These are phyloP conservation scores for Microchirus variegatus DNA, from an alignment of 2,797 vertebrate genomes.

Conservation along the genomic window DNA sequence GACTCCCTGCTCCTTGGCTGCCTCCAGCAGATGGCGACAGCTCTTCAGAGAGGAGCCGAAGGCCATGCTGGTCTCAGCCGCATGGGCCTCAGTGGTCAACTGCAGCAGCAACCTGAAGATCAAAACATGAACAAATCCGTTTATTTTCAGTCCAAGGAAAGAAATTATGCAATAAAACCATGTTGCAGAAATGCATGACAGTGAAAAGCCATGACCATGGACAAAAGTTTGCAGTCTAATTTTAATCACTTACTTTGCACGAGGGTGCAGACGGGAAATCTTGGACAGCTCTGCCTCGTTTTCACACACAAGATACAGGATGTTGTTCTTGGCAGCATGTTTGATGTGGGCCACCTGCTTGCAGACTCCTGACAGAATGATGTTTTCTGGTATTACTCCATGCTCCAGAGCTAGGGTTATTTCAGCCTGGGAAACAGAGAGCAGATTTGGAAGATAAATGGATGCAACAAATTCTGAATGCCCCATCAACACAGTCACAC, in stretches of 20 bases:
- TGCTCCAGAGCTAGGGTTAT: conserved; percentile 90
- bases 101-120: conserved; percentile 91
- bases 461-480: not conserved
- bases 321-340: conserved; percentile 91
- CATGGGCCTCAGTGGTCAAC: conserved; percentile 92
- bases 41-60: conserved; percentile 96
- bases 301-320: conserved; percentile 93
- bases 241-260: conserved; percentile 87
- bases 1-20: conserved; percentile 90
- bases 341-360: conserved; percentile 97
- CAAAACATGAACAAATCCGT: not conserved
- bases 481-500: no score
- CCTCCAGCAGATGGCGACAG: conserved; percentile 94
- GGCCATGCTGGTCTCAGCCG: conserved; percentile 93
- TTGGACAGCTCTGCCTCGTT: conserved; percentile 93
- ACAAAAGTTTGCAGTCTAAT: not conserved
- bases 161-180: no score
- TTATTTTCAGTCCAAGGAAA: no score
- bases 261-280: conserved; percentile 91
- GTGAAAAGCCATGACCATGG: no score
- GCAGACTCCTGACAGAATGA: conserved; percentile 93
- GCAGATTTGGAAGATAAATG: not conserved
- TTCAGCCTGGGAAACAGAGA: conserved; percentile 83
- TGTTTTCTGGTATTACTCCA: conserved; percentile 91
- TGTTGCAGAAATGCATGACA: no score